Conservation (phyloP, 2,113 vertebrate genomes). For the Aramus guarauna region DNA sequence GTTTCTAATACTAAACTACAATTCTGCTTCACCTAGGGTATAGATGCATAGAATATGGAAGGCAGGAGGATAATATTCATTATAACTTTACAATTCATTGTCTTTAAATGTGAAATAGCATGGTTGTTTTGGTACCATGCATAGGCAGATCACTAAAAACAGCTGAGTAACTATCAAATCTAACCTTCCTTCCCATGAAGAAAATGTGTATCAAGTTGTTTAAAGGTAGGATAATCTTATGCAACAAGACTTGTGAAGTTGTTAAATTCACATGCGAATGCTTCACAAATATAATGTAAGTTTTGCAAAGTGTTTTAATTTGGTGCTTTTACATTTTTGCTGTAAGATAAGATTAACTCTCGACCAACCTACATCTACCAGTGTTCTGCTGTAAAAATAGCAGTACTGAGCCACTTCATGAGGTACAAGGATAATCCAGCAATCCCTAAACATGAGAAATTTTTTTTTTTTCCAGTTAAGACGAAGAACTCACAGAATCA, state of each 20-base stretch:
- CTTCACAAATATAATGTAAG: neutral
- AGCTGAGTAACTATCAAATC: neutral
- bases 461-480: neutral
- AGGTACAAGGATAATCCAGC: neutral
- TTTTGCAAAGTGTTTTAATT: neutral
- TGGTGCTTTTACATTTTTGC: neutral
- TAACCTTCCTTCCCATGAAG: neutral
- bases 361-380: neutral
- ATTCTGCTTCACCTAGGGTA: neutral
- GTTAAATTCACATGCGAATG: neutral
- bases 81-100: neutral
- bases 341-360: neutral
- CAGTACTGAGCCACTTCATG: neutral
- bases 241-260: neutral
- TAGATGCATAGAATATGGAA: neutral
- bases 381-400: neutral
- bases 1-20: neutral
- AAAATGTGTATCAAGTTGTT: neutral
- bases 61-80: neutral
- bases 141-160: neutral
- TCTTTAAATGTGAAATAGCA: neutral
- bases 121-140: neutral
- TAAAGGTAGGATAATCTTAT: neutral
- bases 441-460: neutral
- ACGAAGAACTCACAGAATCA: neutral